Base-by-base conservation (phyloP, 35 echinoderm and acorn worm species). In the Heliocidaris erythrogramma region DNA sequence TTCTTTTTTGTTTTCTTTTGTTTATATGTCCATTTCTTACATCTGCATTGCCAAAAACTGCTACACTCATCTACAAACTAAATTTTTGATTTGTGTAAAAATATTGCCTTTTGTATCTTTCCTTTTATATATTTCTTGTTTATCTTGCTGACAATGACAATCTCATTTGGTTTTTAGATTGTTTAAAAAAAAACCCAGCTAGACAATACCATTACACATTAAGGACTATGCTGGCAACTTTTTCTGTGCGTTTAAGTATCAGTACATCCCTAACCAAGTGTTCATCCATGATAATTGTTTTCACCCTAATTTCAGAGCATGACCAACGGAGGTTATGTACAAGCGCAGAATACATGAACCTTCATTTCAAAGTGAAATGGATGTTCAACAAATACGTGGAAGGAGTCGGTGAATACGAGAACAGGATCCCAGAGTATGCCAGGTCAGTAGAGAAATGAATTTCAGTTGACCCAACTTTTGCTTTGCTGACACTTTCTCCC, bases 341-440 rank as follows among this genome's bases (percentile, higher is more conserved):
- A 5, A 99, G 98, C 96, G 98, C 98, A 5, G 98, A 99, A 61
- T 99, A 99, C 95, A 99, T 99, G 98, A 99, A 99, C 59, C 97
- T 99, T 30, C 98, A 99, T 78, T 99, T 99, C 86, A 99, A 99
- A 78, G 96, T 99, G 29, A 99, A 99, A 69, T 99, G 98, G 98
- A 96, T 99, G 96, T 99, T 97, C 52, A 99, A 99, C 30, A 96
- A 97, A 94, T 99, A 99, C 85, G 96, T 99, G 31, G 93, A 95
- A 88, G 96, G 93, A 87, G 91, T 97, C 12, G 71, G 92, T 30
- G 94, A 94, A n/a, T 96, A 96, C 78, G 96, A 95, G 53, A 96
- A 96, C 30, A 90, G 85, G 2, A 95, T 94, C 0, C 96, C 98
- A 29, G 98, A 97, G 24, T 99, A 99, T 92, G 95, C 98, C 52